Base-by-base conservation (phyloP, 2,113 vertebrate species). In the Podilymbus podiceps region DNA sequence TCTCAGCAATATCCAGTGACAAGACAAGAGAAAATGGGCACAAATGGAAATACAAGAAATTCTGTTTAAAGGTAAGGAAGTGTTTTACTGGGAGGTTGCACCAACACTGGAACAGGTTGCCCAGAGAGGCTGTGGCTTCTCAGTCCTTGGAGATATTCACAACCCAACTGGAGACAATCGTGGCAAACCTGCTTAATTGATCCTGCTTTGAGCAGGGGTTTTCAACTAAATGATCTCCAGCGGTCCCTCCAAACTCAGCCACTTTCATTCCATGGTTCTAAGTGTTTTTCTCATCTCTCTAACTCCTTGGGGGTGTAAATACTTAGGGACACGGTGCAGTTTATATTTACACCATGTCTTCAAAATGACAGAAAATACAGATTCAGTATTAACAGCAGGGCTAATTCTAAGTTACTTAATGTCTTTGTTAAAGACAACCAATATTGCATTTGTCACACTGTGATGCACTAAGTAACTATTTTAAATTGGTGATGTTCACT, bases 101-200 rank as follows among this genome's bases (percentile, higher is more conserved):
- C 20, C 62, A 64, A 71, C 3, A 4, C 10, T 69, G 50, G 15
- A 60, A 82, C 6, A 91, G 27, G 30, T 17, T 79, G 30, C 30
- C 62, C 84, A 67, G 23, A 75, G 42, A 79, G 40, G 18, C 11
- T 53, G 10, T 15, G 47, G 42, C 22, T 56, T 58, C 44, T 55
- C 49, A 40, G 27, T 16, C 73, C 31, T 49, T 23, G 21, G 13
- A 75, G 42, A 40, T 64, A 33, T 4, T 58, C 67, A 59, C 38
- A 91, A 59, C 18, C 8, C 33, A 78, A 2, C 9, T 30, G 52
- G 27, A 59, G 25, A 55, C 4, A 44, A 22, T 24, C 0, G 0
- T 20, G 15, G 62, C 18, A n/a, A 79, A 67, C 23, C 8, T 44
- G 35, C 15, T 79, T 44, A 58, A 58, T 0, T 20, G n/a, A 35